Conservation (phyloP, 1,140 invertebrate species). For the Eupristina koningsbergeri region DNA sequence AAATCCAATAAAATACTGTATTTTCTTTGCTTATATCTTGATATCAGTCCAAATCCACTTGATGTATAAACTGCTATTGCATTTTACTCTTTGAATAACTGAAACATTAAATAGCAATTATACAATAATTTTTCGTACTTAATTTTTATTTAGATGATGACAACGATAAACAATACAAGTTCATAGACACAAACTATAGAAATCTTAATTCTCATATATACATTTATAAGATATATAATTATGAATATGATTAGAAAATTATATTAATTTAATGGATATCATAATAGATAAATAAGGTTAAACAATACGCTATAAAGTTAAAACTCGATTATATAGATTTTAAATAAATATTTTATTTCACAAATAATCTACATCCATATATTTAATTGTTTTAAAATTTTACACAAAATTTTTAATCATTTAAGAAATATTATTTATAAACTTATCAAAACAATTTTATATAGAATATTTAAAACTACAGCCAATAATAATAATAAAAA, state of each 20-base stretch:
- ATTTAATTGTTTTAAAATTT: not conserved
- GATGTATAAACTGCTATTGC: conserved; percentile 23
- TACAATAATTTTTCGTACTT: not conserved
- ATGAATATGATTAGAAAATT: too few relatives aligned
- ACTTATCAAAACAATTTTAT: not conserved
- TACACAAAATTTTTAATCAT: too few relatives aligned
- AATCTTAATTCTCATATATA: too few relatives aligned
- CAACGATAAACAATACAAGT: not conserved
- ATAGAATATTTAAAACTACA: too few relatives aligned
- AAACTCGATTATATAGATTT: not conserved
- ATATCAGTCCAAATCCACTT: not conserved
- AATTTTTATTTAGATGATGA: conserved; percentile 4
- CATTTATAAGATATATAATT: too few relatives aligned
- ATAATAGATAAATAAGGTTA: too few relatives aligned
- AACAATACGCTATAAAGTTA: too few relatives aligned
- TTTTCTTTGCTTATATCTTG: not conserved
- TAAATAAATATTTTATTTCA: conserved; percentile 18
- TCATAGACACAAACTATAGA: not conserved
- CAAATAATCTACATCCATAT: conserved; percentile 14
- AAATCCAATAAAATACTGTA: not conserved
- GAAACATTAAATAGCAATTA: conserved; percentile 24
- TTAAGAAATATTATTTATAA: not conserved
- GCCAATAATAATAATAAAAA: not conserved
- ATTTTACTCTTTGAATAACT: conserved; percentile 32
- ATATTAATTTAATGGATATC: too few relatives aligned